Evolutionary conservation across 2,888 invertebrate species (phyloP).

Genomic region (Eurytoma californica): DNA sequence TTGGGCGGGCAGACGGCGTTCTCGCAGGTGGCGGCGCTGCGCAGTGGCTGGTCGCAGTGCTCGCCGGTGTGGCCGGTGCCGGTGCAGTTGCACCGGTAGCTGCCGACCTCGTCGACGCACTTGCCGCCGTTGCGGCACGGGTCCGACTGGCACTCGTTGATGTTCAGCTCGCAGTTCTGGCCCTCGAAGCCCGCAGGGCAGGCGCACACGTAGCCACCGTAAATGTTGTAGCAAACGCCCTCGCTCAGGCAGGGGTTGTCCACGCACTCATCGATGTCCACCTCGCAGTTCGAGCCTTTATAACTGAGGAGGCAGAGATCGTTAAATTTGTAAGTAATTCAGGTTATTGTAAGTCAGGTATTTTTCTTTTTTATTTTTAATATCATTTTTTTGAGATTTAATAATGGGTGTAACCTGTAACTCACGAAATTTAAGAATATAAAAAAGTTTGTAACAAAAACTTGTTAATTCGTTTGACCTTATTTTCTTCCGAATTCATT

Average conservation of each 20-base stretch:
- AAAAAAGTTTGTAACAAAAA: too few species aligned
- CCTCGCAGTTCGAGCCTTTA: slow-evolving; percentile 84
- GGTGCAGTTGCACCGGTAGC: slow-evolving; percentile 78
- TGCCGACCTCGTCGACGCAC: slow-evolving; percentile 79
- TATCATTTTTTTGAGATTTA: background rate
- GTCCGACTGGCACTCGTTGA: slow-evolving; percentile 78
- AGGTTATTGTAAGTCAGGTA: too few species aligned
- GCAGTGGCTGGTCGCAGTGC: slow-evolving; percentile 76
- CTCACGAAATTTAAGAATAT: too few species aligned
- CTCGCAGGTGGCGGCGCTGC: slow-evolving; percentile 76
- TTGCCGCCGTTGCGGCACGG: slow-evolving; percentile 80
- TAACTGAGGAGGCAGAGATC: slow-evolving; percentile 77
- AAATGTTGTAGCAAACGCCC: slow-evolving; percentile 88
- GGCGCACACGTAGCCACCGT: slow-evolving; percentile 87
- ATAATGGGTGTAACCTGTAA: too few species aligned
- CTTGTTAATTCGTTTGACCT: too few species aligned
- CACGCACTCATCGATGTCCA: slow-evolving; percentile 83
- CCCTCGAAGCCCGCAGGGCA: slow-evolving; percentile 89
- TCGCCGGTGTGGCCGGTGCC: slow-evolving; percentile 76
- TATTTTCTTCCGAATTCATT: too few species aligned
- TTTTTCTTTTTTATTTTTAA: too few species aligned
- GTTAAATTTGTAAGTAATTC: background rate
- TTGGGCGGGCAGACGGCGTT: slow-evolving; percentile 79
- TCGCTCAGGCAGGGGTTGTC: slow-evolving; percentile 85
- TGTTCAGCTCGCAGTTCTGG: slow-evolving; percentile 82